A percentile compares a stretch with the other conserved stretches of the same genome.
Evolutionary conservation across 2,888 invertebrate species (phyloP).

Genomic region (Tetragnatha montana): DNA sequence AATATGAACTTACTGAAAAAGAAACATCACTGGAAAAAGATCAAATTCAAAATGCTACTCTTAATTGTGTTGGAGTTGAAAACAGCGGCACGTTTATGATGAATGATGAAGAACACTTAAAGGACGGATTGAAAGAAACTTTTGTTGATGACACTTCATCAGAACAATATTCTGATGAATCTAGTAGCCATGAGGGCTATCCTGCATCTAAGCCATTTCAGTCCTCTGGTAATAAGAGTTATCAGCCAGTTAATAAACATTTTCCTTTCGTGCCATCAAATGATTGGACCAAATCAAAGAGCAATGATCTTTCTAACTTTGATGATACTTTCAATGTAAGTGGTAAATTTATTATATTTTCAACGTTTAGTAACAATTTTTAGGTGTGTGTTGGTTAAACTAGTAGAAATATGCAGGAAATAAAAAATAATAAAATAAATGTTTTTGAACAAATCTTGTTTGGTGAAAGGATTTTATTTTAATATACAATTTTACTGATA

Average conservation of each 20-base stretch:
- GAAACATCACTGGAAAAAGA: not conserved
- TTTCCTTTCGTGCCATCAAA: conserved; percentile 58
- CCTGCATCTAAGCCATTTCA: conserved; percentile 25
- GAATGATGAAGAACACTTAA: conserved; percentile 49
- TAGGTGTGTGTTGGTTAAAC: too few relatives aligned
- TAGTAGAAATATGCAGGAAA: too few relatives aligned
- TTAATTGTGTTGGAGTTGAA: conserved; percentile 1
- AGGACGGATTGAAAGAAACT: conserved; percentile 62
- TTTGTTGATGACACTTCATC: conserved; percentile 65
- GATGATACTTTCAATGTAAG: conserved; percentile 47
- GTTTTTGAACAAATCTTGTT: not conserved
- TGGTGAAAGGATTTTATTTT: not conserved
- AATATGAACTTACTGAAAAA: conserved; percentile 60
- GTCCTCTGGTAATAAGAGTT: not conserved
- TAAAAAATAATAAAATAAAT: too few relatives aligned
- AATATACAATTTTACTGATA: not conserved
- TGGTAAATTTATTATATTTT: not conserved
- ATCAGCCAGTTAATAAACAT: conserved; percentile 51
- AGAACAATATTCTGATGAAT: conserved; percentile 64
- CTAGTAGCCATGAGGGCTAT: conserved; percentile 44
- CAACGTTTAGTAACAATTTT: too few relatives aligned
- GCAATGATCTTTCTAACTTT: conserved; percentile 31
- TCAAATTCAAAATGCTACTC: not conserved
- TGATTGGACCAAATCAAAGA: conserved; percentile 38
- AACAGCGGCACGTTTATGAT: conserved; percentile 12